Evolutionary conservation across 2,888 invertebrate genomes (phyloP).

Genomic region (Lypha dubia): DNA sequence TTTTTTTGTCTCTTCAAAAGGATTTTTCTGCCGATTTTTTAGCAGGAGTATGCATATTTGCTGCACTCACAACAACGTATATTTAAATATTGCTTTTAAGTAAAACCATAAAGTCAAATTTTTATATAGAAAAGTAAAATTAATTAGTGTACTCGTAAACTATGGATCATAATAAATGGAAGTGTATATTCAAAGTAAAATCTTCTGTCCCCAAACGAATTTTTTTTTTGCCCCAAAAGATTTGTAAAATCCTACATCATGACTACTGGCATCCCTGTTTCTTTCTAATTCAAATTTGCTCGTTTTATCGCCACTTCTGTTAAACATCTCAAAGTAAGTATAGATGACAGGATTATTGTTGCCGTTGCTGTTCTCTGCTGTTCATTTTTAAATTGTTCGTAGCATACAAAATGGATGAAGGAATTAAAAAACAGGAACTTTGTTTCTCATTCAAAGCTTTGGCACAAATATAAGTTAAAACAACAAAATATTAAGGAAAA

Average conservation of each 20-base stretch:
- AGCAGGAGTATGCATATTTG: background rate
- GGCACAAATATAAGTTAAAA: background rate
- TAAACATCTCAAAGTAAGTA: slow-evolving; percentile 7
- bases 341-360: slow-evolving; percentile 35
- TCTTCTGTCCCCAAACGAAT: no score
- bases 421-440: slow-evolving; percentile 75
- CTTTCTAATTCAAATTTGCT: background rate
- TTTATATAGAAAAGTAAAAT: slow-evolving; percentile 13
- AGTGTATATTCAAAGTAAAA: no score
- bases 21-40: background rate
- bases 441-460: background rate
- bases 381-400: slow-evolving; percentile 69
- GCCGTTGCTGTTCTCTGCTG: slow-evolving; percentile 34
- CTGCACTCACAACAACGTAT: background rate
- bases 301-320: slow-evolving; percentile 24
- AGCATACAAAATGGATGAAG: slow-evolving; percentile 74
- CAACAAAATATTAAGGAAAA: slow-evolving; percentile 28
- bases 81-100: slow-evolving; percentile 14
- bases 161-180: no score
- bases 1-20: slow-evolving; percentile 8
- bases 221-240: no score
- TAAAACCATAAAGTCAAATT: slow-evolving; percentile 17
- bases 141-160: background rate
- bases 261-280: no score
- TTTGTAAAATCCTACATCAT: no score